Base-by-base conservation (phyloP, 1,140 invertebrate genomes). In the Bombus confusus region DNA sequence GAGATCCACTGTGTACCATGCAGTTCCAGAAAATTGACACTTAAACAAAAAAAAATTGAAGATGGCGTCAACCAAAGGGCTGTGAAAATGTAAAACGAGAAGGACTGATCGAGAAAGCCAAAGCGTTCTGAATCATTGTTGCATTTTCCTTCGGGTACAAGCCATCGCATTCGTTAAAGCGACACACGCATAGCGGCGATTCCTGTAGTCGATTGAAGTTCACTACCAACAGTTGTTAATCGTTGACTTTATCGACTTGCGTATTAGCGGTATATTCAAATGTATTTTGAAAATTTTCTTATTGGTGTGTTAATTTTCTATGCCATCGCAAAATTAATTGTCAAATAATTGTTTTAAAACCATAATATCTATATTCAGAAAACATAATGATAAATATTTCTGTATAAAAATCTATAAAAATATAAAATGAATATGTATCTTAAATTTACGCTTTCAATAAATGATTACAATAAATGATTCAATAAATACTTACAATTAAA, bases 61-160 rank as follows among this genome's bases (percentile, higher is more conserved):
- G 77, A 87, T 87, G 86, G 86, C 86, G 86, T 87, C 77, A 74
- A 69, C 47, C 37, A 18, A 22, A 39, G 28, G 31, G 13, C 25
- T 43, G 10, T 41, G 37, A 69, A 81, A 43, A 71, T 15, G 34
- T 39, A 74, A 37, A 80, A 57, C 37, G 43, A 81, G 13, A 80
- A 22, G 59, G 18, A 80, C 41, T 12, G 41, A n/a, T 41, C 25
- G 71, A 80, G 79, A 75, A 52, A 85, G 72, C 31, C 78, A 25
- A 81, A 71, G 15, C 43, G 59, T 81, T 85, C 78, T 75, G 79
- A 85, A 85, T 43, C 69, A 81, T 85, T 57, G 34, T 47, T 43
- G 18, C n/a, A 41, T 39, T 81, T 80, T 85, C 59, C 37, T 73
- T 47, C 59, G 25, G 25, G 22, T 52, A 18, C 25, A 22, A 25